Percentiles rank a stretch among this genome's conserved stretches.
Conservation (phyloP, 2,888 invertebrate species). For the Erebia aethiops region DNA sequence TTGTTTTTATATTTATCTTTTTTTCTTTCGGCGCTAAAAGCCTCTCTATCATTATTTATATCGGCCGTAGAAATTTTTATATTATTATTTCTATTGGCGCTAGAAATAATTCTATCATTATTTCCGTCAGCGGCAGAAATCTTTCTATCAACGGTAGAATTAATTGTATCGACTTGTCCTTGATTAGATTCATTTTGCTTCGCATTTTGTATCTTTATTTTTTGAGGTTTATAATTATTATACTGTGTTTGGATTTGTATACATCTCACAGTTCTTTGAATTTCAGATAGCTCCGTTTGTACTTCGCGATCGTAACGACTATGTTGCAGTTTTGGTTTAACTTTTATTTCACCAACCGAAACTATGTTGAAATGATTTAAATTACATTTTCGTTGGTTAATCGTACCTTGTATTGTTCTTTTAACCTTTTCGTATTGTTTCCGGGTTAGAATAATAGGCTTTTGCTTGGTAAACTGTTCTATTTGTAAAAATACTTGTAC, state of each 20-base stretch:
- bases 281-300: constrained; percentile 37
- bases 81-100: no score
- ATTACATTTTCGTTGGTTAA: constrained; percentile 36
- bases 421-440: constrained; percentile 68
- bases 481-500: constrained; percentile 60
- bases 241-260: constrained; percentile 16
- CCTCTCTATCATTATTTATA: neutral
- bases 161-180: neutral
- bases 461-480: constrained; percentile 57
- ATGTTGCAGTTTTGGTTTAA: constrained; percentile 29
- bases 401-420: constrained; percentile 55
- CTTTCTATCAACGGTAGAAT: neutral
- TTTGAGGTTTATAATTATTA: constrained; percentile 13
- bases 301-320: constrained; percentile 32
- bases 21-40: neutral
- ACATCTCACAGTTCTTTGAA: constrained; percentile 19
- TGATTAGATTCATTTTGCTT: constrained; percentile 3
- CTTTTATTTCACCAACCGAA: constrained; percentile 52
- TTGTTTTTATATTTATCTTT: constrained; percentile 12
- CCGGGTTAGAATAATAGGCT: constrained; percentile 58
- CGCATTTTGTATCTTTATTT: neutral
- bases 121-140: neutral
- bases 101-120: no score
- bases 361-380: constrained; percentile 41
- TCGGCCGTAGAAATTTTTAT: neutral